Percentiles rank a stretch among this genome's conserved stretches.
Conservation (phyloP, 2,888 invertebrate species). For the Caprella mutica region DNA sequence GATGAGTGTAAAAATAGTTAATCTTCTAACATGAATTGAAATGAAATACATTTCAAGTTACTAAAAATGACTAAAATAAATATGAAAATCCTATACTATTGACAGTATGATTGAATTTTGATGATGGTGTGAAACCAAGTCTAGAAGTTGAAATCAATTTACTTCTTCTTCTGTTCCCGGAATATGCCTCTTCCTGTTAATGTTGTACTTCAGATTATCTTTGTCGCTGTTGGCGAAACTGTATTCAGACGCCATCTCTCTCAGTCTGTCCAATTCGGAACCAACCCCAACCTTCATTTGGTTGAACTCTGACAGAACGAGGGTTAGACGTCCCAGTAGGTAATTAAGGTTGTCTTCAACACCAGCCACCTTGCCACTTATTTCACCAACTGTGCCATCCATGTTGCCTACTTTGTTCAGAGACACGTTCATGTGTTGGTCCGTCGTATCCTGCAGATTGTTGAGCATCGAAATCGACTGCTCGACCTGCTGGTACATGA, state of each 20-base stretch:
- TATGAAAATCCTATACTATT: too few species aligned
- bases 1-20: too few species aligned
- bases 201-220: conserved; percentile 14
- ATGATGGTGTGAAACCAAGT: too few species aligned
- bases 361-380: conserved; percentile 62
- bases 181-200: conserved; percentile 20
- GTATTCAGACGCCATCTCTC: conserved; percentile 17
- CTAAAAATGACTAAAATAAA: too few species aligned
- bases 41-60: too few species aligned
- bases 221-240: conserved; percentile 1
- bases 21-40: too few species aligned
- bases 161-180: not conserved
- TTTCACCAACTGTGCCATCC: conserved; percentile 62
- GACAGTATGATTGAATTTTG: too few species aligned
- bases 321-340: conserved; percentile 60
- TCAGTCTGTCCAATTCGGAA: conserved; percentile 25
- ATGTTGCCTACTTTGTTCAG: conserved; percentile 53
- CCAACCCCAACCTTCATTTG: conserved; percentile 40
- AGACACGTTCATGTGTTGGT: conserved; percentile 58
- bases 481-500: conserved; percentile 71
- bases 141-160: too few species aligned
- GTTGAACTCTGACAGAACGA: conserved; percentile 74
- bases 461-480: conserved; percentile 62
- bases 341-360: conserved; percentile 73
- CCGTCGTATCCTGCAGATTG: conserved; percentile 60